These are phyloP conservation scores for Nephrotoma guestfalica DNA, from an alignment of 2,888 invertebrate genomes.

Conservation along the genomic window DNA sequence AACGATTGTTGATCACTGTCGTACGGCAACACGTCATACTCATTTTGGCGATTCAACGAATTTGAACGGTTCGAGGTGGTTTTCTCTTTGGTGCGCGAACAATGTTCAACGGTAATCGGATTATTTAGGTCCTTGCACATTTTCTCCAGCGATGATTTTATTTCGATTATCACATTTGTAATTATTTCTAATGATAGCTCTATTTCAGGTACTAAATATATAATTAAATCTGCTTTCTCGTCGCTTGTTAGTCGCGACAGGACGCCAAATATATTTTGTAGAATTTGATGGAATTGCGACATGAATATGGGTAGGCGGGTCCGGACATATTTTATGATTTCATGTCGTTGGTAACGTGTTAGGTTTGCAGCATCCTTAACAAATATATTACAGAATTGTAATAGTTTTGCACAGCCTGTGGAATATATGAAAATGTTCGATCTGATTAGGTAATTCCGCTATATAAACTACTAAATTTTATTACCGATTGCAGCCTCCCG, in stretches of 20 bases:
- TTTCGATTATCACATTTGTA: constrained; percentile 41
- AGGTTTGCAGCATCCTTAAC: constrained; percentile 45
- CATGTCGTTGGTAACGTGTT: constrained; percentile 45
- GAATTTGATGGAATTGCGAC: constrained; percentile 42
- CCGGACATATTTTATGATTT: constrained; percentile 50
- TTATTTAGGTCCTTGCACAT: constrained; percentile 34
- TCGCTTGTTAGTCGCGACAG: constrained; percentile 40
- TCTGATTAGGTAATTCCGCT: not conserved
- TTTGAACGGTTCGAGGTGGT: not conserved
- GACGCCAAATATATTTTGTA: constrained; percentile 42
- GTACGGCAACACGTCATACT: constrained; percentile 17
- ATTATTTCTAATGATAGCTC: constrained; percentile 44
- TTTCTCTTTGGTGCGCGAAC: not conserved
- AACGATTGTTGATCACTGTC: constrained; percentile 13
- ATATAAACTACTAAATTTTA: constrained; percentile 6
- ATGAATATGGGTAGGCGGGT: constrained; percentile 50
- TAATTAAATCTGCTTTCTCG: constrained; percentile 45
- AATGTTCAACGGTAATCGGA: not conserved
- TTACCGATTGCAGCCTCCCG: constrained; percentile 45
- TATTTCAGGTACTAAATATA: constrained; percentile 52
- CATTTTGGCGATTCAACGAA: not conserved
- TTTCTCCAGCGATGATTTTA: constrained; percentile 44
- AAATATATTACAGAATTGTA: constrained; percentile 49
- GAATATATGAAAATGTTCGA: constrained; percentile 6
- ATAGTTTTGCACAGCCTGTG: constrained; percentile 36